Evolutionary conservation across 92 coral and sea anemone species (phyloP), one percentile per base, ranked within the genome.

Genomic region (Siderastrea radians): DNA sequence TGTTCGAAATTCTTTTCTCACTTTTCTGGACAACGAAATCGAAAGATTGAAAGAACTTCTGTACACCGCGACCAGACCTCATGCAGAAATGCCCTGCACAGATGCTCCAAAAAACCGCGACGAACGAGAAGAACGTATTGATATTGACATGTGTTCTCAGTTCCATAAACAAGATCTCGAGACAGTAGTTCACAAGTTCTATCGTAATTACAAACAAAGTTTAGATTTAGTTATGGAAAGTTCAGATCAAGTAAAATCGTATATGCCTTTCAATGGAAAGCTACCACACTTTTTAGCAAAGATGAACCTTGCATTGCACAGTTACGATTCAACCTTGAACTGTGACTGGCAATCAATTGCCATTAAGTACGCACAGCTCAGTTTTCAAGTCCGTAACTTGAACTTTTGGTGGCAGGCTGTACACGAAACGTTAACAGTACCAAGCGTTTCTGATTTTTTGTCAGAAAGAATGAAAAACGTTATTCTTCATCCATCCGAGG

Each of bases 271-370:
- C 9, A 46, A 67, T 49, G 87, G 87, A 11, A 70, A 47, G 26
- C 76, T 77, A 0, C 89, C 83, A 54, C 68, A 68, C 2, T 51
- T 44, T 77, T 49, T 77, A 3, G 1, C 15, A 46, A 68, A 85
- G 75, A 77, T 85, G 76, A 75, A 75, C 12, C 19, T 45, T 54
- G 89, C 75, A 9, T 48, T 85, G 62, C 10, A 50, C 62, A 45
- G 64, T 47, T 78, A 69, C 4, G 85, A 89, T 17, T 46, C 54
- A 4, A 67, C 51, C 2, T 67, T 83, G 48, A 68, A 43, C 63
- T 89, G 92, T 78, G 92, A 89, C 74, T 89, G 92, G 92, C 92
- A 68, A 60, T 53, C 54, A 15, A 14, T 83, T 4, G 81, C 78
- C 0, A 84, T 17, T 14, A 89, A 89, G 85, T 89, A 89, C 72